phyloP scores from a whole-genome alignment of 2,888 invertebrate species.

The Cephus pygmeus region DNA sequence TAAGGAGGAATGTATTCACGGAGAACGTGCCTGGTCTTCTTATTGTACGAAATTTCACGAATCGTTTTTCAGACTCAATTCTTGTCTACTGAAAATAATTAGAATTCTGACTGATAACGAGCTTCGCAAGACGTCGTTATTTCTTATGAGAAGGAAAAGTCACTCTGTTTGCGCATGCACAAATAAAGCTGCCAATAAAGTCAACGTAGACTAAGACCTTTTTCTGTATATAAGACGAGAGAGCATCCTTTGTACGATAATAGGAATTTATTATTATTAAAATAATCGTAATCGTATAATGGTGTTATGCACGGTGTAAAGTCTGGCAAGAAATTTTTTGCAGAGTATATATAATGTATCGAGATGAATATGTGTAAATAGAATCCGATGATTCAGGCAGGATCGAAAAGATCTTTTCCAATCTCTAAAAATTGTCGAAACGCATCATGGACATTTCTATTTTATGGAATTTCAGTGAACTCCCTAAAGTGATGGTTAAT shows the following conservation, averaged over 20 bases:
- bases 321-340: neutral
- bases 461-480: no score
- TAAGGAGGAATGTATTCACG: neutral
- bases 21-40: neutral
- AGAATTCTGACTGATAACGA: neutral
- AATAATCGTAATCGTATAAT: neutral
- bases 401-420: neutral
- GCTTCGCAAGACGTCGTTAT: neutral
- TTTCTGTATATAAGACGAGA: neutral
- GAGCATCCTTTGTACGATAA: neutral
- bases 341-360: neutral
- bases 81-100: neutral
- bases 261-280: neutral
- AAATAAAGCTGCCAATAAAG: neutral
- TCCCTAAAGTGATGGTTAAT: no score
- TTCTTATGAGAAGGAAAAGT: neutral
- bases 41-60: neutral
- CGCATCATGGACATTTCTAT: no score
- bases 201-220: neutral
- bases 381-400: neutral
- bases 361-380: neutral
- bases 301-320: neutral
- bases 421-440: neutral
- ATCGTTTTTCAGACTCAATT: neutral
- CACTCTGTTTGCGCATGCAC: neutral